phyloP scores from a whole-genome alignment of 2,113 vertebrate genomes.

The Malurus melanocephalus region DNA sequence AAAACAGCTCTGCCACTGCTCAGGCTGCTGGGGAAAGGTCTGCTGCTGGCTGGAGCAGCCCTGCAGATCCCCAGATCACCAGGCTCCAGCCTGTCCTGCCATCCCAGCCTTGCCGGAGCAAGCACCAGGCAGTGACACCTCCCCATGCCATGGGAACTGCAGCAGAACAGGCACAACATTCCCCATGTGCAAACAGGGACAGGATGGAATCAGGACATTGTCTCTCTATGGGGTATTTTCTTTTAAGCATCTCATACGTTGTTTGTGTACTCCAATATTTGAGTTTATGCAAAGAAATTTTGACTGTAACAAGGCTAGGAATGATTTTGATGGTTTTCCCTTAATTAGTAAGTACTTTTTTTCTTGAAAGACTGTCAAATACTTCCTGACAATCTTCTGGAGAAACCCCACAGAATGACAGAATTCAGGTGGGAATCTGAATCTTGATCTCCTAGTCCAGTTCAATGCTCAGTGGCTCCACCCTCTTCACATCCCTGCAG shows the following conservation, averaged over 20 bases:
- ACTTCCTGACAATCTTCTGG: neutral
- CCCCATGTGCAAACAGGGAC: accelerated
- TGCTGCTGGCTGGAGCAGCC: neutral
- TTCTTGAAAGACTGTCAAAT: neutral
- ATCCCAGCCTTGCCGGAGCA: neutral
- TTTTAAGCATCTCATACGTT: neutral
- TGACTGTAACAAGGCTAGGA: too few species aligned
- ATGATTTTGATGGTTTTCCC: neutral
- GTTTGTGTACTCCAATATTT: neutral
- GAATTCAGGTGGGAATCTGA: neutral
- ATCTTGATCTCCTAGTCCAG: neutral
- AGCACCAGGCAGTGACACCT: neutral
- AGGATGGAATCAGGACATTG: neutral
- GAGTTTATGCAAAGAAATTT: neutral
- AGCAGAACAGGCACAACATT: neutral
- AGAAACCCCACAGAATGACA: neutral
- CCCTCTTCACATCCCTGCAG: neutral
- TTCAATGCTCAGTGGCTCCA: neutral
- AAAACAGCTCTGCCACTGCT: neutral
- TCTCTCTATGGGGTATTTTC: neutral
- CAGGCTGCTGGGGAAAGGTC: neutral
- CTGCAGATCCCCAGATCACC: neutral
- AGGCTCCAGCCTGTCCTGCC: neutral
- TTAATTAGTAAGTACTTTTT: neutral
- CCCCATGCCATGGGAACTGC: neutral